Conservation (phyloP, 1,140 invertebrate genomes). For the Cyclargus thomasi region DNA sequence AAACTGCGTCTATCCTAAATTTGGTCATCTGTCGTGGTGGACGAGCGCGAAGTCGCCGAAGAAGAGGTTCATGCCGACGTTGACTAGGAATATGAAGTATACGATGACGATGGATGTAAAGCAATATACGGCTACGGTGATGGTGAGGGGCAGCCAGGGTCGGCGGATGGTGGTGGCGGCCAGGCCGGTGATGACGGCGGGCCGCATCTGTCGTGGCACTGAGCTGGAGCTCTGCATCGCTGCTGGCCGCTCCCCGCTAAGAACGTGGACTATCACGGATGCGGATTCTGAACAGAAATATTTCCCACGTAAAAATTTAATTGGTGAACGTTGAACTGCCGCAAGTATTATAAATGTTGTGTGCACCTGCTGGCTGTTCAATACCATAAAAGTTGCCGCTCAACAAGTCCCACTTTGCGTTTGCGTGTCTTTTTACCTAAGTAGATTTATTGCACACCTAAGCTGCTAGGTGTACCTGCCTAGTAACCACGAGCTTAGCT, state of each 20-base stretch:
- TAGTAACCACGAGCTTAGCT: not conserved
- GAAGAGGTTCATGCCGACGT: slow-evolving; percentile 23
- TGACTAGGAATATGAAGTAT: slow-evolving; percentile 21
- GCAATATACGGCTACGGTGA: slow-evolving; percentile 20
- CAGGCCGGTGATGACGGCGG: slow-evolving; percentile 39
- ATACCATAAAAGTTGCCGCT: too few relatives aligned
- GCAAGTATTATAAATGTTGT: too few relatives aligned
- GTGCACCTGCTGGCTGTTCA: too few relatives aligned
- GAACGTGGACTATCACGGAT: slow-evolving; percentile 79
- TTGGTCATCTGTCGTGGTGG: slow-evolving; percentile 19
- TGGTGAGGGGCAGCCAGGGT: slow-evolving; percentile 21
- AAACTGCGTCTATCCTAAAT: not conserved
- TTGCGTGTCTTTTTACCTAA: too few relatives aligned
- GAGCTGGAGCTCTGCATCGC: slow-evolving; percentile 83
- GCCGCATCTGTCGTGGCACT: slow-evolving; percentile 54
- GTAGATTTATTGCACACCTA: not conserved
- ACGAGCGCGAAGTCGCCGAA: slow-evolving; percentile 16
- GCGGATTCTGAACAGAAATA: slow-evolving; percentile 74
- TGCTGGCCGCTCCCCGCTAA: slow-evolving; percentile 83
- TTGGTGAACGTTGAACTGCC: too few relatives aligned
- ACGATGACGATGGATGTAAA: slow-evolving; percentile 23
- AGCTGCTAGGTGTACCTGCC: not conserved
- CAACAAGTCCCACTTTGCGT: too few relatives aligned
- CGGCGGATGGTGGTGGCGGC: slow-evolving; percentile 35
- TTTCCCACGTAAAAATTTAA: not conserved